phyloP scores from a whole-genome alignment of 2,113 vertebrate species.

The Protobothrops mucrosquamatus region DNA sequence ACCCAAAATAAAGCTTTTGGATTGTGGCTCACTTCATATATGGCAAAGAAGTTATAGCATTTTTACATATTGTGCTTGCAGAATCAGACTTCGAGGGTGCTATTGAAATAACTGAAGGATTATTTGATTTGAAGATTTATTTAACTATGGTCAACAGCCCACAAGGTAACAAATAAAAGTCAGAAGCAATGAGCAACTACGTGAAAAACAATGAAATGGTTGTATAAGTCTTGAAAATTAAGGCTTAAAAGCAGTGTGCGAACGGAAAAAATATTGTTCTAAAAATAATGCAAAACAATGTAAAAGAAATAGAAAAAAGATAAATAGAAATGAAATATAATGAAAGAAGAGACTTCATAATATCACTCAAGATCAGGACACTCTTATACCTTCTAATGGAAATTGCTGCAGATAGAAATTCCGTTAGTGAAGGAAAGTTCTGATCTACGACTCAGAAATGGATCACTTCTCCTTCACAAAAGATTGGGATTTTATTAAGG shows the following conservation, averaged over 20 bases:
- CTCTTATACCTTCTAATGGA: background rate
- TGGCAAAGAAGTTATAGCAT: background rate
- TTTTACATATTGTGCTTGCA: background rate
- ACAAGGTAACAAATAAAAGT: background rate
- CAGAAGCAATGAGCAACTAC: background rate
- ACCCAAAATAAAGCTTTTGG: background rate
- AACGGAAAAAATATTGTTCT: background rate
- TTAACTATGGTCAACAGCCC: background rate
- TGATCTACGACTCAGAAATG: background rate
- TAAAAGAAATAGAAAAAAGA: background rate
- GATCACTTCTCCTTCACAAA: background rate
- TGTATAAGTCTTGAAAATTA: background rate
- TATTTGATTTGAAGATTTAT: background rate
- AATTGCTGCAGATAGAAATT: background rate
- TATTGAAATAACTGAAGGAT: conserved; percentile 36
- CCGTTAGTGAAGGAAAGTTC: background rate
- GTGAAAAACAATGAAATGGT: background rate
- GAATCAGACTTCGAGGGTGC: background rate
- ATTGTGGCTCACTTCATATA: accelerated
- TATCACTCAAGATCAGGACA: background rate
- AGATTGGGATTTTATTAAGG: background rate
- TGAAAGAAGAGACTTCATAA: background rate
- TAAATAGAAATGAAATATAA: background rate
- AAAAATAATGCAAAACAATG: background rate
- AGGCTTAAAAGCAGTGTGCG: background rate